These are phyloP conservation scores for Salvelinus sp. DNA, from an alignment of 2,113 vertebrate genomes.

Conservation along the genomic window DNA sequence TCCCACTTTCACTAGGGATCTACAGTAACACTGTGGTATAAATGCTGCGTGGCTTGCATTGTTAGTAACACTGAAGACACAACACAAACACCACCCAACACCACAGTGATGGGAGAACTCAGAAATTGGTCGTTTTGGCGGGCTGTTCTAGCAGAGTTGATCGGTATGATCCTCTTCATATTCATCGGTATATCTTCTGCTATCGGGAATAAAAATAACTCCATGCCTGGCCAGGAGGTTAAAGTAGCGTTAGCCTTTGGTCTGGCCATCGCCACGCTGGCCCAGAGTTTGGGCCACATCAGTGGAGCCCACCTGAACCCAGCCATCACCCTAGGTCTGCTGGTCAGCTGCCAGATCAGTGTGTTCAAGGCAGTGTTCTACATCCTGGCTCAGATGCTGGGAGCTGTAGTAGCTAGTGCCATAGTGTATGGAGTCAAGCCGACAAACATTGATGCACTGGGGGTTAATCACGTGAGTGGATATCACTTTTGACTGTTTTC, in stretches of 20 bases:
- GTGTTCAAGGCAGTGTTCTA: slow-evolving; percentile 78
- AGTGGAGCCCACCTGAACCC: slow-evolving; percentile 85
- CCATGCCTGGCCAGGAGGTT: slow-evolving; percentile 74
- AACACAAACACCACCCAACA: not conserved
- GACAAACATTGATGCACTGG: slow-evolving; percentile 48
- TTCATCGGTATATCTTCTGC: slow-evolving; percentile 79
- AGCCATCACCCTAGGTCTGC: slow-evolving; percentile 77
- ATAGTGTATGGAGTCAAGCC: slow-evolving; percentile 37
- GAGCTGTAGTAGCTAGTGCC: slow-evolving; percentile 64
- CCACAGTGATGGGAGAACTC: slow-evolving; percentile 34
- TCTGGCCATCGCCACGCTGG: slow-evolving; percentile 77
- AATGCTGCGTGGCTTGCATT: not conserved
- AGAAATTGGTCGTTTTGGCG: slow-evolving; percentile 73
- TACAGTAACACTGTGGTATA: not conserved
- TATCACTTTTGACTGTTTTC: not conserved
- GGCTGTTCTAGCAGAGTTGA: slow-evolving; percentile 77
- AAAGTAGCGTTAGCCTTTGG: slow-evolving; percentile 86
- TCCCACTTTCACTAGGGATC: not conserved
- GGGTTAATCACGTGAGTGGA: slow-evolving; percentile 43
- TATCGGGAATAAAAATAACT: slow-evolving; percentile 71
- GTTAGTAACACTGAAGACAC: not conserved
- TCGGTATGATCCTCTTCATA: slow-evolving; percentile 82
- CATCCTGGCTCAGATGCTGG: slow-evolving; percentile 79
- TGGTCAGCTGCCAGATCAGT: slow-evolving; percentile 84
- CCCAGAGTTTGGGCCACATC: slow-evolving; percentile 80